Evolutionary conservation across 2,113 vertebrate species (phyloP).

Genomic region (Lamprologus sp.): DNA sequence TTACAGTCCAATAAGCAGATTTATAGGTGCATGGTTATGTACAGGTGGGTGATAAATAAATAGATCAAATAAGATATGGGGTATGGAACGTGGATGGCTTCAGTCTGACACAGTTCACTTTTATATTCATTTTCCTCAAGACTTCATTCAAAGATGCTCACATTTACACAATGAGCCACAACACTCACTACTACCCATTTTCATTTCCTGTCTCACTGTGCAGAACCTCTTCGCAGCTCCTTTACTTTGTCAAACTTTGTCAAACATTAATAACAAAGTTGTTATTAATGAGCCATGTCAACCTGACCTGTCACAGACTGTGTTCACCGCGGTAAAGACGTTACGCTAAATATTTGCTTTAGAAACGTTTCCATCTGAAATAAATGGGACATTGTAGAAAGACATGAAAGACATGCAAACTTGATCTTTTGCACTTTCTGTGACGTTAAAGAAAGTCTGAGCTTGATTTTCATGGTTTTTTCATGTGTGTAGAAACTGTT

Average conservation of each 20-base stretch:
- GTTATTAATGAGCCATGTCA: background rate
- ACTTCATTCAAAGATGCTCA: background rate
- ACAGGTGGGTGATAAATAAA: background rate
- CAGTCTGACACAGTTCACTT: background rate
- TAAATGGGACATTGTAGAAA: background rate
- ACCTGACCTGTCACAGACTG: background rate
- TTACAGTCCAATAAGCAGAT: background rate
- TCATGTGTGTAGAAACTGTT: background rate
- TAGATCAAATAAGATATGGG: background rate
- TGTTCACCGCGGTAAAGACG: background rate
- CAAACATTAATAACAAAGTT: background rate
- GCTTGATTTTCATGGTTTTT: background rate
- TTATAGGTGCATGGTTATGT: background rate
- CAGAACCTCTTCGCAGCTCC: background rate
- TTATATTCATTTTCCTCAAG: background rate
- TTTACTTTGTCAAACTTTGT: background rate
- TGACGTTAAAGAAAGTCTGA: rapidly evolving
- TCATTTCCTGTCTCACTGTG: background rate
- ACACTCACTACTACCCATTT: background rate
- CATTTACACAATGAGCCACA: background rate
- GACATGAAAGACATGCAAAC: background rate
- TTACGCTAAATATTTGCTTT: background rate
- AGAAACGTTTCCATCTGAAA: background rate
- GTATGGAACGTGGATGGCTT: background rate
- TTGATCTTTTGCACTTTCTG: background rate